Evolutionary conservation across 2,113 vertebrate genomes (phyloP).

Genomic region (Empidonax traillii): DNA sequence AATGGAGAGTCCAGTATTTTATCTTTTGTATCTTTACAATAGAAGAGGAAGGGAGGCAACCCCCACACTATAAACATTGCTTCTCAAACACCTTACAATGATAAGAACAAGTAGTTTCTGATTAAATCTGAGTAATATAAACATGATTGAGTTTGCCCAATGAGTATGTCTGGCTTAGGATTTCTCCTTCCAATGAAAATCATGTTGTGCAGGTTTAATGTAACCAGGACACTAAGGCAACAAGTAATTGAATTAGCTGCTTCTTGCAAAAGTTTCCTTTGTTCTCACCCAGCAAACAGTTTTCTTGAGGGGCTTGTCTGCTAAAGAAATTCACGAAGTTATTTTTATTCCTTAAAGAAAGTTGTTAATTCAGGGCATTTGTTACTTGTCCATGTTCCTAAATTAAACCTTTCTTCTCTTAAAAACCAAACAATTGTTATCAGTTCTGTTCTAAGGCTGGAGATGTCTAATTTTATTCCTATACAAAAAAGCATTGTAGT

Average conservation of each 20-base stretch:
- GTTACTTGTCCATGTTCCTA: background rate
- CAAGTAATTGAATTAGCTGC: background rate
- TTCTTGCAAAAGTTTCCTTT: conserved; percentile 13
- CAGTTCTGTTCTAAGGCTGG: background rate
- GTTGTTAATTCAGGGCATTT: background rate
- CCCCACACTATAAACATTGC: background rate
- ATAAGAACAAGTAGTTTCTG: conserved; percentile 35
- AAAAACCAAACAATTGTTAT: background rate
- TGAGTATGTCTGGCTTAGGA: conserved; percentile 49
- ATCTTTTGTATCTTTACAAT: background rate
- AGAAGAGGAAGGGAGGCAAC: background rate
- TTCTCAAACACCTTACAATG: conserved; percentile 60
- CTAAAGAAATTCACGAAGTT: background rate
- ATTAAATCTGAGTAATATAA: conserved; percentile 64
- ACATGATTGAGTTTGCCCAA: conserved; percentile 62
- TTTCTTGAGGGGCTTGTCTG: background rate
- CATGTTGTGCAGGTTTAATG: background rate
- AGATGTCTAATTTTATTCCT: background rate
- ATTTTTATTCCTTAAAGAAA: background rate
- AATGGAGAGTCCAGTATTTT: background rate
- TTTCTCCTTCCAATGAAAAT: conserved; percentile 46
- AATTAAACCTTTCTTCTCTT: background rate
- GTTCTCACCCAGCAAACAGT: background rate
- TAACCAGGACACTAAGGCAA: background rate
- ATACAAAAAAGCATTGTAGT: background rate